Evolutionary conservation across 2,888 invertebrate species (phyloP).

Genomic region (Rhimphoctona megacephalus): DNA sequence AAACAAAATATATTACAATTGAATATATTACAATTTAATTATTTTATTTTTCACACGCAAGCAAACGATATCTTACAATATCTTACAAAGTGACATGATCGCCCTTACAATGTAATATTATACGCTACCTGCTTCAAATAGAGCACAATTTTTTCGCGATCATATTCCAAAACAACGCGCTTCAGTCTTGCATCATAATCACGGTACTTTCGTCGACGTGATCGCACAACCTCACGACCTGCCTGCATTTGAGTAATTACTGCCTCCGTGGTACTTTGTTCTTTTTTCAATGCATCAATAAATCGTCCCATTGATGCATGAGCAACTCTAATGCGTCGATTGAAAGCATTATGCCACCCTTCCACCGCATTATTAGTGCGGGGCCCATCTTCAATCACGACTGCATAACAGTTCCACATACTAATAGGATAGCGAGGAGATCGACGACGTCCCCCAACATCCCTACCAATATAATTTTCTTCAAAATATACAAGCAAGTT

Average conservation of each 20-base stretch:
- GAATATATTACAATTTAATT: too few species aligned
- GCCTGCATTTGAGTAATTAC: conserved; percentile 7
- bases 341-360: conserved; percentile 31
- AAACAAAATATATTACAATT: too few species aligned
- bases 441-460: background rate
- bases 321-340: conserved; percentile 21
- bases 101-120: too few species aligned
- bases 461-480: conserved; percentile 13
- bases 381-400: conserved; percentile 1
- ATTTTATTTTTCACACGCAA: too few species aligned
- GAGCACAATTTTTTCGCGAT: background rate
- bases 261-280: conserved; percentile 20
- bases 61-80: too few species aligned
- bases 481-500: conserved; percentile 31
- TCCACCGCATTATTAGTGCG: conserved; percentile 29
- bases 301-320: conserved; percentile 27
- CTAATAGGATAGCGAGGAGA: background rate
- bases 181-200: conserved; percentile 32
- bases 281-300: conserved; percentile 15
- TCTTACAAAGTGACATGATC: too few species aligned
- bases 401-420: conserved; percentile 34
- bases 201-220: conserved; percentile 25
- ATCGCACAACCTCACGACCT: conserved; percentile 21
- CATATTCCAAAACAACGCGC: conserved; percentile 23
- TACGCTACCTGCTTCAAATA: background rate